These are phyloP conservation scores for Pluvianellus socialis DNA, from an alignment of 2,113 vertebrate species.

Conservation along the genomic window DNA sequence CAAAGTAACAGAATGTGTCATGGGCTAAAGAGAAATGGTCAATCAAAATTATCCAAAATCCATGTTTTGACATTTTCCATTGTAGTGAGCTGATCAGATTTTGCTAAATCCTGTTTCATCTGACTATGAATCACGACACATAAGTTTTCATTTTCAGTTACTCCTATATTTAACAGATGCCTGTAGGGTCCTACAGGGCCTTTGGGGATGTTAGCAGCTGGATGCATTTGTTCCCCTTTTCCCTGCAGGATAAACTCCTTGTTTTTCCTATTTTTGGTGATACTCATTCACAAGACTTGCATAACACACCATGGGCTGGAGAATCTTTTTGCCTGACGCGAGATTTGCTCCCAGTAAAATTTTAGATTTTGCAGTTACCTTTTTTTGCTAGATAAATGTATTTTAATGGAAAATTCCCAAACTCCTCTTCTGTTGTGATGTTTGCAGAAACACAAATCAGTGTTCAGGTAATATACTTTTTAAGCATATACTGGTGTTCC, in stretches of 20 bases:
- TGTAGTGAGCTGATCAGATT: not conserved
- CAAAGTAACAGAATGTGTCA: not conserved
- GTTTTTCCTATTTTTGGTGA: not conserved
- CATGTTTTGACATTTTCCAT: not conserved
- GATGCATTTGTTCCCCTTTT: not conserved
- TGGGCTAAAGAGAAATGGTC: not conserved
- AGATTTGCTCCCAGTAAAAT: not conserved
- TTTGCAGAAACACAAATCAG: not conserved
- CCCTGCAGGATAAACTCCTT: not conserved
- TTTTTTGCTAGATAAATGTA: not conserved
- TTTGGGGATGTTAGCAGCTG: not conserved
- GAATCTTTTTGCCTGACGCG: not conserved
- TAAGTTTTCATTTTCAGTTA: not conserved
- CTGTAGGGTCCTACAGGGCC: not conserved
- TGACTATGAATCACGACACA: not conserved
- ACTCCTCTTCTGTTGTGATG: not conserved
- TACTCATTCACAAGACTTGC: not conserved
- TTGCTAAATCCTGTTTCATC: not conserved
- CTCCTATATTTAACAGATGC: not conserved
- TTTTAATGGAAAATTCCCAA: not conserved
- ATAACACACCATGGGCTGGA: not conserved
- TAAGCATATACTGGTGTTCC: not conserved
- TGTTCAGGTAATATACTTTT: not conserved
- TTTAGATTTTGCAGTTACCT: not conserved
- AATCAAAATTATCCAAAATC: conserved; percentile 13